Evolutionary conservation across 2,888 invertebrate genomes (phyloP), one percentile per base, ranked within the genome.

Genomic region (Eupithecia subumbrata): DNA sequence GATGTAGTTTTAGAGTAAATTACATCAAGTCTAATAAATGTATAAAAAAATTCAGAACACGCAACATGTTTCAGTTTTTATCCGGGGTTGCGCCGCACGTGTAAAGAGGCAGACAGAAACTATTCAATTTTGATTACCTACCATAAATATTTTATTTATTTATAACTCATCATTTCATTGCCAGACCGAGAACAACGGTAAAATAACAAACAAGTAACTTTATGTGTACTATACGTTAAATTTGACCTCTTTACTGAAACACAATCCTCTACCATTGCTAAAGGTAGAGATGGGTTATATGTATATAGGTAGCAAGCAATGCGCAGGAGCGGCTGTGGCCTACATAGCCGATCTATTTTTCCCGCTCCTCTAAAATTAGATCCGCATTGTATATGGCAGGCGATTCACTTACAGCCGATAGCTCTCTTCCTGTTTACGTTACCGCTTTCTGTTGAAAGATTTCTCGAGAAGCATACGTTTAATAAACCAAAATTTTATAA

Each of bases 261-360:
- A 25, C 22, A 25, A 56, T 56, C 22, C 8, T 45, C 45, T 45
- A 16, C 45, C n/a, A 52, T 22, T 52, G n/a, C 5, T 52, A 52
- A 8, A 12, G 45, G 40, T 40, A 45, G 37, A 37, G 37, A 37
- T 5, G 45, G 16, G 45, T 16, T 14, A 48, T n/a, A 56, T 52
- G 3, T n/a, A 25, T 60, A 25, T 25, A 25, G 60, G 22, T 5
- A 77, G 77, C 43, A 72, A 72, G 77, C 60, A 85, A 84, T 88
- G 90, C 89, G 88, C 90, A 40, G 66, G 86, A 89, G 90, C 86
- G 86, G 12, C 90, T 90, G 87, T 93, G 94, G 84, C 92, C 92
- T 88, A 94, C 89, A 92, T 93, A 88, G 85, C 86, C 83, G 92
- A 89, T 92, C 93, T 92, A 94, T 93, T 92, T 94, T 90, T 88